Evolutionary conservation across 2,888 invertebrate species (phyloP), one percentile per base, ranked within the genome.

Genomic region (Panzeria rudis): DNA sequence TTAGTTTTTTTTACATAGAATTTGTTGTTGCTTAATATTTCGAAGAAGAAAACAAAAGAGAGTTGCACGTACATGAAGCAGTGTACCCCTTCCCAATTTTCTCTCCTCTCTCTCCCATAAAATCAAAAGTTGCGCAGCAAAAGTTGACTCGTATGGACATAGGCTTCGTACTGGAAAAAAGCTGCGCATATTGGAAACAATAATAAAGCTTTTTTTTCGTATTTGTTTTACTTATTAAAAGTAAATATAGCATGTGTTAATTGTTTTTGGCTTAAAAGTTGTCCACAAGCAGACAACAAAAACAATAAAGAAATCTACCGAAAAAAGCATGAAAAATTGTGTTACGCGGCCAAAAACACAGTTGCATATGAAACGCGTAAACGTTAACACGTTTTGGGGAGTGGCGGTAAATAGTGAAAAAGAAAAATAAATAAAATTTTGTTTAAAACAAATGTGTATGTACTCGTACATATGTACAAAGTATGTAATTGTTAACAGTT

Each of bases 211-310:
- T 35, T 15, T 41, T 69, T 59, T 32, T 38, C 11, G 38, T 38
- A 38, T 38, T 38, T 38, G 29, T 29, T 29, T 29, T 29, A 29
- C 5, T 29, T 29, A 29, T 29, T 29, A 29, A 5, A 29, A 29
- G 29, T 29, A 29, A 29, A 29, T 29, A 4, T 4, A 29, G n/a
- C n/a, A 29, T 29, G 29, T 29, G 29, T 2, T 29, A 29, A 66
- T 56, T 47, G 35, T 73, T 80, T 52, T 80, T 80, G 80, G 72
- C 72, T 80, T 73, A 80, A 80, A 80, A 80, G 80, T 64, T 79
- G 2, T 17, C 64, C 20, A 7, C 17, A 77, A 23, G 11, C 5
- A 66, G 29, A 73, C 15, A 50, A 47, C 64, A 64, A 72, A 66
- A 41, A 80, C 15, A 50, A 47, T 52, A 62, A 72, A 69, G 44